phyloP scores from a whole-genome alignment of 2,888 invertebrate genomes.

The Gibbula magus region DNA sequence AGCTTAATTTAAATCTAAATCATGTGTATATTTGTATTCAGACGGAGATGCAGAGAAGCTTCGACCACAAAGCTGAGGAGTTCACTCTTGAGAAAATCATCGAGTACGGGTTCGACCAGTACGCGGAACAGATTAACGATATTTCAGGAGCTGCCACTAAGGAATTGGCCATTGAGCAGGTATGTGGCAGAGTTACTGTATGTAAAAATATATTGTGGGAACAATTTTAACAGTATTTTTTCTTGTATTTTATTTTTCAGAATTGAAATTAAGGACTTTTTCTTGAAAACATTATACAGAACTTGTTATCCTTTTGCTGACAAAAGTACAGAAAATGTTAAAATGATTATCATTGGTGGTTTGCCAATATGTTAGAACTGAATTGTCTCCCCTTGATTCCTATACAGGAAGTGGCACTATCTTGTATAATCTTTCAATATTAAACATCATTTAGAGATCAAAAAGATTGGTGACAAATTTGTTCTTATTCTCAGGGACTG shows the following conservation, averaged over 20 bases:
- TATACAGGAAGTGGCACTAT: no score
- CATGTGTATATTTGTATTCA: slow-evolving; percentile 38
- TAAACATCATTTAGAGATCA: not conserved
- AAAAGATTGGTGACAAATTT: not conserved
- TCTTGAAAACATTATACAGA: no score
- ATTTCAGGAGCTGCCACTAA: slow-evolving; percentile 91
- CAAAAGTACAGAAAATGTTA: no score
- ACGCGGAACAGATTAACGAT: slow-evolving; percentile 87
- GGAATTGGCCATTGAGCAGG: slow-evolving; percentile 87
- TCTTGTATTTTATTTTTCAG: no score
- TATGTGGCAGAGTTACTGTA: slow-evolving; percentile 24
- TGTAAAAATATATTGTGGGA: no score
- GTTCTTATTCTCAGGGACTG: slow-evolving; percentile 72
- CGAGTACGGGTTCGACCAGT: slow-evolving; percentile 87
- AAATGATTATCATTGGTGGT: no score
- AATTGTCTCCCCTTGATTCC: no score
- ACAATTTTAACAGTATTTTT: no score
- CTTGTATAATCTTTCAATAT: not conserved
- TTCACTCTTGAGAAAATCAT: slow-evolving; percentile 90
- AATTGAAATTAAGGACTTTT: no score
- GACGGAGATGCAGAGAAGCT: slow-evolving; percentile 82
- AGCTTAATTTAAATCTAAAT: no score
- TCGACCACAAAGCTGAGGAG: slow-evolving; percentile 85
- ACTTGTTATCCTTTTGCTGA: no score
- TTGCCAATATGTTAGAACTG: no score